Evolutionary conservation across 2,113 vertebrate genomes (phyloP).

Genomic region (Paracanthobrama guichenoti): DNA sequence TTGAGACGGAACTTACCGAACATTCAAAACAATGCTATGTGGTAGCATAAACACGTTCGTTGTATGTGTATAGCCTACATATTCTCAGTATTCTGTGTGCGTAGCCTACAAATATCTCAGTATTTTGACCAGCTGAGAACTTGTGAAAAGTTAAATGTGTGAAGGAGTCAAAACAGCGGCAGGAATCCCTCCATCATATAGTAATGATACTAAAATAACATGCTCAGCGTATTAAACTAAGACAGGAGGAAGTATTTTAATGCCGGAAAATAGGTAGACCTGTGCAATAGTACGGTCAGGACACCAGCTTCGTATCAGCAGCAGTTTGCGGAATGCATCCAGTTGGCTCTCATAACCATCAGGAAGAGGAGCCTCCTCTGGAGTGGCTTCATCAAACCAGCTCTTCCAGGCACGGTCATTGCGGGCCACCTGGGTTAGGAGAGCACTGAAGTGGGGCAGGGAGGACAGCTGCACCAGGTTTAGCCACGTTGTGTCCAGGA

Average conservation of each 20-base stretch:
- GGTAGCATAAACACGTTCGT: too few species aligned
- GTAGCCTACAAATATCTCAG: too few species aligned
- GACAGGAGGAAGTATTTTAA: too few species aligned
- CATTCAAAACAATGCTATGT: too few species aligned
- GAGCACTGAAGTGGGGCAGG: conserved; percentile 73
- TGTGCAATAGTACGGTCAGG: conserved; percentile 81
- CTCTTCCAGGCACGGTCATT: conserved; percentile 79
- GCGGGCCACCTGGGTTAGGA: conserved; percentile 75
- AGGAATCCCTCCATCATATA: too few species aligned
- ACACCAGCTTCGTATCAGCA: conserved; percentile 84
- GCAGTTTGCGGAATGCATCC: conserved; percentile 79
- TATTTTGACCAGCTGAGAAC: too few species aligned
- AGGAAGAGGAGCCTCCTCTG: conserved; percentile 76
- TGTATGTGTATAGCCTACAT: too few species aligned
- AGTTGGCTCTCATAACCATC: conserved; percentile 77
- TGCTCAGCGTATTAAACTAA: too few species aligned
- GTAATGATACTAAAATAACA: neutral
- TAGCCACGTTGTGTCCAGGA: conserved; percentile 84
- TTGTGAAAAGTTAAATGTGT: too few species aligned
- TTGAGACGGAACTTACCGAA: too few species aligned
- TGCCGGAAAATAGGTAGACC: conserved; percentile 59
- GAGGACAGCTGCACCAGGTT: conserved; percentile 83
- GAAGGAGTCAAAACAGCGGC: too few species aligned
- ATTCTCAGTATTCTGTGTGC: too few species aligned
- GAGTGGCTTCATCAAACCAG: conserved; percentile 81